These are phyloP conservation scores for Allophyes oxyacanthae DNA, from an alignment of 2,888 invertebrate genomes.

Conservation along the genomic window DNA sequence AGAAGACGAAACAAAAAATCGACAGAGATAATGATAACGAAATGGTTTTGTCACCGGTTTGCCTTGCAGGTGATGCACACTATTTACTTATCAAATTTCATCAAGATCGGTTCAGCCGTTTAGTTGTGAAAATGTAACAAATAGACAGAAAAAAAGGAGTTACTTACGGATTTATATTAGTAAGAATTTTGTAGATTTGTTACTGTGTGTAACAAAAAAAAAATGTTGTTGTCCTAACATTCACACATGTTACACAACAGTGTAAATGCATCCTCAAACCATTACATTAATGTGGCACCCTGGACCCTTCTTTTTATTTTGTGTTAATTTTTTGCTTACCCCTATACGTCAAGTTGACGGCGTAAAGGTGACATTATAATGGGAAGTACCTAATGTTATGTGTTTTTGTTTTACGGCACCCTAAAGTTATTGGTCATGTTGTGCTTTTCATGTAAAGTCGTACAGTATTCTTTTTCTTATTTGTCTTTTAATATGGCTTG, in stretches of 20 bases:
- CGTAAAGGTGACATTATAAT: conserved; percentile 41
- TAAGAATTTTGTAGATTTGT: no score
- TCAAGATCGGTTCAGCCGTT: no score
- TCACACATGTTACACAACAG: conserved; percentile 37
- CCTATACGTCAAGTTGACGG: conserved; percentile 42
- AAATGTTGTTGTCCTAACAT: not conserved
- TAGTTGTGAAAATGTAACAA: no score
- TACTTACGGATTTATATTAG: no score
- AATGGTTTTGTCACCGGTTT: no score
- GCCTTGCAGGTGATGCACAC: no score
- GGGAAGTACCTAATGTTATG: conserved; percentile 13
- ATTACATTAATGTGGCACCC: conserved; percentile 55
- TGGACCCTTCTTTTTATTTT: conserved; percentile 55
- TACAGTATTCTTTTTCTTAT: no score
- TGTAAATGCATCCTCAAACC: conserved; percentile 49
- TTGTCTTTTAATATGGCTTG: no score
- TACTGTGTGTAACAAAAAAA: not conserved
- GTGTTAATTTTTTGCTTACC: conserved; percentile 62
- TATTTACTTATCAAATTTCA: no score
- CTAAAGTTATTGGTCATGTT: not conserved
- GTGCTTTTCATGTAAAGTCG: not conserved
- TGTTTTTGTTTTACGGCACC: conserved; percentile 37
- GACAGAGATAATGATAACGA: no score
- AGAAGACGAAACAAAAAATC: no score
- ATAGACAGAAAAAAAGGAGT: no score